These are phyloP conservation scores for Spodoptera littoralis DNA, from an alignment of 2,888 invertebrate genomes.

Conservation along the genomic window DNA sequence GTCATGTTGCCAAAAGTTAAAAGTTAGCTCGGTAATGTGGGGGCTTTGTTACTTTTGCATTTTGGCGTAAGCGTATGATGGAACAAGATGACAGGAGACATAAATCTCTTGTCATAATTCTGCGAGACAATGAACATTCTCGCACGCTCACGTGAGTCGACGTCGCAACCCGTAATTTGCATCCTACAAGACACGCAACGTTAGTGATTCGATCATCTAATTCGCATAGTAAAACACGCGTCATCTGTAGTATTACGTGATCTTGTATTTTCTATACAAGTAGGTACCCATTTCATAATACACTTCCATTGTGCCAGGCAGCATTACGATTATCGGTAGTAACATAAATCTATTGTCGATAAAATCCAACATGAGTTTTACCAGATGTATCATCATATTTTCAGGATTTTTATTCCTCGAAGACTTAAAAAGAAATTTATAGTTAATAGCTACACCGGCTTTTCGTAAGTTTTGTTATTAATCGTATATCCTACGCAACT, in stretches of 20 bases:
- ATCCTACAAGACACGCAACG: constrained; percentile 46
- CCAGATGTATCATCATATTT: constrained; percentile 25
- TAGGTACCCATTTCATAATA: background rate
- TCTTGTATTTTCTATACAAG: constrained; percentile 4
- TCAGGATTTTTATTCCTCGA: no score
- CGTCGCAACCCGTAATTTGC: constrained; percentile 42
- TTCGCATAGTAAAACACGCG: constrained; percentile 19
- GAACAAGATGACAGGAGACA: constrained; percentile 14
- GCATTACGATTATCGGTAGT: constrained; percentile 19
- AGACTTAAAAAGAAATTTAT: no score
- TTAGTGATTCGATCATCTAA: constrained; percentile 32
- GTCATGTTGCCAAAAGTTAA: background rate
- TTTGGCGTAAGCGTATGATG: constrained; percentile 16
- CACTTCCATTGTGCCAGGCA: background rate
- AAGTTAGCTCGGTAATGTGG: background rate
- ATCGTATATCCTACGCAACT: no score
- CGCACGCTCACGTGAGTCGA: constrained; percentile 35
- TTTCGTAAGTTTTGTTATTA: no score
- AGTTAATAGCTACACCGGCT: no score
- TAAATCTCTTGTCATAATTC: constrained; percentile 30
- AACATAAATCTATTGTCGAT: constrained; percentile 18
- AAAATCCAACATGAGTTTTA: constrained; percentile 17
- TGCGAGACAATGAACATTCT: constrained; percentile 37
- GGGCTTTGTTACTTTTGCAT: constrained; percentile 13
- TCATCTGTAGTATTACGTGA: constrained; percentile 14